Evolutionary conservation across 2,113 vertebrate species (phyloP), one percentile per base, ranked within the genome.

Genomic region (Triplophysa rosa): DNA sequence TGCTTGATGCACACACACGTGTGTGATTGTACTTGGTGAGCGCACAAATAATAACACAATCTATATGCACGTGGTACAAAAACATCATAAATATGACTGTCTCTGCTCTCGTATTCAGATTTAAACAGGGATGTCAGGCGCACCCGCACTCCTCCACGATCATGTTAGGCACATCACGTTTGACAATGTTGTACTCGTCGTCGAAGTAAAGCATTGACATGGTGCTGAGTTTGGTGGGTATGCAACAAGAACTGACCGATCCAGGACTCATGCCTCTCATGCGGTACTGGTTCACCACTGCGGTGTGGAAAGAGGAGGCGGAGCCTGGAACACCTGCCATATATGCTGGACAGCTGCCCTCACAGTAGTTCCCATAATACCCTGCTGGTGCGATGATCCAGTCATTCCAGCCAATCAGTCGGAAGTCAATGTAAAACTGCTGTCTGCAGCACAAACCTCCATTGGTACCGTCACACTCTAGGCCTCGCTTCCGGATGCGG

Each of bases 181-280:
- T 99, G 82, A 99, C 96, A 29, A 99, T 99, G 94, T 98, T 99
- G 92, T 98, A 98, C 87, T 99, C 97, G 26, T 99, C 98, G 14
- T 99, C 98, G n/a, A 99, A 99, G 94, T 99, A 99, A 81, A 99
- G 94, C 98, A 99, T 98, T 87, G 98, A 99, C 96, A 99, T 99
- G 83, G 97, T 97, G 91, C 97, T 99, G 88, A 99, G 95, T 90
- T 98, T 98, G 89, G 98, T 99, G 84, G 98, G 98, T 90, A 99
- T 98, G 90, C 98, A 99, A 91, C 98, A 99, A 86, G 98, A 99
- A 94, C 95, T 99, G 86, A 99, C 95, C 0, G 96, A 95, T 84
- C 96, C 96, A 0, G 97, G 97, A 89, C 95, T 98, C 91, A 98
- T 95, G 78, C 96, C 97, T 84, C 98, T 93, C 95, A 99, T 95